Conservation (phyloP, 2,797 vertebrate species). For the Enteromius afrohamiltoni region DNA sequence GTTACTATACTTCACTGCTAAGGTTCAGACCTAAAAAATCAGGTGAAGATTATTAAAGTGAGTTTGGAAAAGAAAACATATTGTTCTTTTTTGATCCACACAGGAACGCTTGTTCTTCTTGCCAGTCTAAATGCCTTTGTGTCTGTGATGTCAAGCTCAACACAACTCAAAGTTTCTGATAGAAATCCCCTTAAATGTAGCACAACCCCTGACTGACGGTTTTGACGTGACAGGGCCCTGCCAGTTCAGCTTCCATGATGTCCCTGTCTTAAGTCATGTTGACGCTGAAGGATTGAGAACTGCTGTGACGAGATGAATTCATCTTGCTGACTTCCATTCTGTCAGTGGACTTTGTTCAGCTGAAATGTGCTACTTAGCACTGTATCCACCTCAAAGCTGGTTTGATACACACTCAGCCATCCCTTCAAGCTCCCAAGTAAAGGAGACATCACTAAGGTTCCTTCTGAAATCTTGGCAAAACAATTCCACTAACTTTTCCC, state of each 20-base stretch:
- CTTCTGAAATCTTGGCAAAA: constrained; percentile 64
- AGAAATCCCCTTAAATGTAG: constrained; percentile 47
- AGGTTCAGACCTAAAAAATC: constrained; percentile 1
- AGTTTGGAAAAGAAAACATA: constrained; percentile 20
- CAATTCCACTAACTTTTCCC: constrained; percentile 49
- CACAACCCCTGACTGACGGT: constrained; percentile 61
- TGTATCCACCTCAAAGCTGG: constrained; percentile 36
- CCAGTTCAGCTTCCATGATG: constrained; percentile 65
- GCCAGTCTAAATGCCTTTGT: constrained; percentile 4
- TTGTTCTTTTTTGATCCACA: constrained; percentile 36
- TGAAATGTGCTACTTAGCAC: constrained; percentile 43
- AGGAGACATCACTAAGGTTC: constrained; percentile 58
- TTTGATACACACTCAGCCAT: constrained; percentile 29
- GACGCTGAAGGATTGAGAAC: constrained; percentile 72
- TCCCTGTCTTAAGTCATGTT: constrained; percentile 70
- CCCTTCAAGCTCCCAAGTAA: constrained; percentile 56
- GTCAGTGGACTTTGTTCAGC: constrained; percentile 62
- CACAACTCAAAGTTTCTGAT: constrained; percentile 42
- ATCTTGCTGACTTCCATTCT: constrained; percentile 53
- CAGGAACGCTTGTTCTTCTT: constrained; percentile 16
- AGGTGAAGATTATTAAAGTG: not conserved
- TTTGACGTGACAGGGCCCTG: constrained; percentile 74
- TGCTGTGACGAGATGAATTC: constrained; percentile 70
- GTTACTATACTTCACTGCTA: not conserved
- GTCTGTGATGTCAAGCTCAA: constrained; percentile 23